Percentiles rank a stretch among this genome's conserved stretches.
Evolutionary conservation across 2,113 vertebrate species (phyloP).

Genomic region (Pelusios castaneus): DNA sequence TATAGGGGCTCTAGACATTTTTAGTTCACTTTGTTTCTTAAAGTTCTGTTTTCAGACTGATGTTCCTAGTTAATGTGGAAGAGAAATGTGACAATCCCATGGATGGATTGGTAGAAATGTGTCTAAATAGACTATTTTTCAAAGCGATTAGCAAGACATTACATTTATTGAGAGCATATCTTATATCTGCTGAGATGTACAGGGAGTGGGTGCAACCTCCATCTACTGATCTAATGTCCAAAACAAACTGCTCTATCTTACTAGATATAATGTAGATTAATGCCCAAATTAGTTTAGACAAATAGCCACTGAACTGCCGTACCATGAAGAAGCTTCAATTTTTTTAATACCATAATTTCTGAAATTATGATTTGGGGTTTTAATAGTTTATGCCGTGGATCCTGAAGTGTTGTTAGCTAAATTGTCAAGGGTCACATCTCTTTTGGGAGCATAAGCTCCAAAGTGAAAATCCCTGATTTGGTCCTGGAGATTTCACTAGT

Average conservation of each 20-base stretch:
- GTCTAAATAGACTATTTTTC: background rate
- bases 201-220: background rate
- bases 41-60: background rate
- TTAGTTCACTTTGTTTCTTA: background rate
- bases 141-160: background rate
- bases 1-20: background rate
- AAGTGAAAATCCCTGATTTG: background rate
- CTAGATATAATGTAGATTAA: background rate
- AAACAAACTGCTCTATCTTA: background rate
- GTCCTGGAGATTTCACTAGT: constrained; percentile 4
- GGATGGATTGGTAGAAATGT: background rate
- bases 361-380: background rate
- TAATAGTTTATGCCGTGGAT: background rate
- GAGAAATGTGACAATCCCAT: background rate
- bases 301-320: background rate
- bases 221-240: background rate
- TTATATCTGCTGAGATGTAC: background rate
- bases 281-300: background rate
- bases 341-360: background rate
- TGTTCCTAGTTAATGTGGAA: background rate
- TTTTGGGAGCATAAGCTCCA: background rate
- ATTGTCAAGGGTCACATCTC: background rate
- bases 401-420: constrained; percentile 17
- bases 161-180: background rate
- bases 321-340: background rate